These are phyloP conservation scores for Carassius gibelio DNA, from an alignment of 2,113 vertebrate species.

Conservation along the genomic window DNA sequence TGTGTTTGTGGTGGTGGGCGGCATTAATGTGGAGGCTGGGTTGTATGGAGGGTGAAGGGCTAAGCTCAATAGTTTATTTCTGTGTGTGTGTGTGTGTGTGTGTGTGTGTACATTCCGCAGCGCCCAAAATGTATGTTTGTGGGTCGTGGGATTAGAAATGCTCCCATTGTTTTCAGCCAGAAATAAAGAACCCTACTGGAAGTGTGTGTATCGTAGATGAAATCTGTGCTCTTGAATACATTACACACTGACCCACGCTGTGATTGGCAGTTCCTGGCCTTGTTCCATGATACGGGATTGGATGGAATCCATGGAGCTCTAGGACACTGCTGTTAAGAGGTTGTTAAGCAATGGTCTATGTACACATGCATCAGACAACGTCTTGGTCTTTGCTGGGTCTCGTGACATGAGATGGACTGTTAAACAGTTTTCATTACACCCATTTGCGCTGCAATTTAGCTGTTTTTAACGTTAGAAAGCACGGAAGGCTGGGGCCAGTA, in stretches of 20 bases:
- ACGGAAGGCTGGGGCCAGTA: neutral
- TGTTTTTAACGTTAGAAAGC: neutral
- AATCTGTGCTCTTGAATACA: conserved; percentile 17
- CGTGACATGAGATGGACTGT: neutral
- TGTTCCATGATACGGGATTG: conserved; percentile 10
- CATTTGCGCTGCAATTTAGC: neutral
- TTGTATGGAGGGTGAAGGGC: conserved; percentile 29
- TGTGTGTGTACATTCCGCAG: neutral
- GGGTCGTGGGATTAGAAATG: neutral
- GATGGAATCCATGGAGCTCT: neutral
- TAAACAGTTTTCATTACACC: neutral
- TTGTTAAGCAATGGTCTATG: neutral
- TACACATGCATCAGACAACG: neutral
- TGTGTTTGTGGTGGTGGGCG: conserved; percentile 13
- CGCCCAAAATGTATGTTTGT: conserved; percentile 4
- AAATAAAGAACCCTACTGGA: neutral
- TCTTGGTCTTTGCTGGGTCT: neutral
- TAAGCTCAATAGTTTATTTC: conserved; percentile 40
- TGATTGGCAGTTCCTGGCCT: conserved; percentile 4
- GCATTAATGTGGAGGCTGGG: conserved; percentile 36
- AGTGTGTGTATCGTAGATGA: neutral
- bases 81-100: conserved; percentile 9
- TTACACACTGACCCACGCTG: conserved; percentile 23
- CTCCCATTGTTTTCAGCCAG: conserved; percentile 2
- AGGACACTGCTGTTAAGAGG: conserved; percentile 23